Conservation (phyloP, 2,113 vertebrate genomes). For the Erinaceus europaeus region DNA sequence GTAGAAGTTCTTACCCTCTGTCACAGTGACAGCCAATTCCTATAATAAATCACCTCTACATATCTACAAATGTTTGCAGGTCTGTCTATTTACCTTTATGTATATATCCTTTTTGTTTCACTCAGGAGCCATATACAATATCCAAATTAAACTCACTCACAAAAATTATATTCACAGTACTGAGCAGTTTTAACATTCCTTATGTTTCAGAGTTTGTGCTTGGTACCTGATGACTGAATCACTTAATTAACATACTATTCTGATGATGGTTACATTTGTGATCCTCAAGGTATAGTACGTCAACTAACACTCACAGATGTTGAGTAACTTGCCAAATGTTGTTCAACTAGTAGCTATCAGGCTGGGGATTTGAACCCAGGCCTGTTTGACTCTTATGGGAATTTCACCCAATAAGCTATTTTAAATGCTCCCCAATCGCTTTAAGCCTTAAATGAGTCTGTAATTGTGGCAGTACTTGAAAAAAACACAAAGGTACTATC, state of each 20-base stretch:
- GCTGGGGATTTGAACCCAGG: neutral
- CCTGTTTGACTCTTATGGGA: neutral
- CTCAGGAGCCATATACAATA: neutral
- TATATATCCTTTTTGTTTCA: neutral
- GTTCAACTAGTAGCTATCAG: neutral
- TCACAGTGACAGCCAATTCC: neutral
- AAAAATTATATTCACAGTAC: neutral
- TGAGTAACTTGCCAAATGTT: conserved; percentile 25
- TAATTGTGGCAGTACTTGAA: conserved; percentile 37
- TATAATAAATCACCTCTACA: neutral
- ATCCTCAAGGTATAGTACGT: neutral
- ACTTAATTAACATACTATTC: conserved; percentile 22
- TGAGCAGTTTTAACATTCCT: neutral
- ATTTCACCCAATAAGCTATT: neutral
- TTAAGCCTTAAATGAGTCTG: conserved; percentile 27
- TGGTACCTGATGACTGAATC: conserved; percentile 38
- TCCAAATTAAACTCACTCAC: neutral
- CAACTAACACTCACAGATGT: neutral
- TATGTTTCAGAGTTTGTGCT: neutral
- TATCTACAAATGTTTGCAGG: neutral
- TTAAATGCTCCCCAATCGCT: conserved; percentile 9
- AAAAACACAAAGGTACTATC: conserved; percentile 31
- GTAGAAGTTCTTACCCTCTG: neutral
- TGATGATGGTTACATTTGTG: conserved; percentile 12
- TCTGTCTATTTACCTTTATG: too few species aligned